Conservation (phyloP, 1,140 invertebrate genomes). For the Reticulitermes speratus region DNA sequence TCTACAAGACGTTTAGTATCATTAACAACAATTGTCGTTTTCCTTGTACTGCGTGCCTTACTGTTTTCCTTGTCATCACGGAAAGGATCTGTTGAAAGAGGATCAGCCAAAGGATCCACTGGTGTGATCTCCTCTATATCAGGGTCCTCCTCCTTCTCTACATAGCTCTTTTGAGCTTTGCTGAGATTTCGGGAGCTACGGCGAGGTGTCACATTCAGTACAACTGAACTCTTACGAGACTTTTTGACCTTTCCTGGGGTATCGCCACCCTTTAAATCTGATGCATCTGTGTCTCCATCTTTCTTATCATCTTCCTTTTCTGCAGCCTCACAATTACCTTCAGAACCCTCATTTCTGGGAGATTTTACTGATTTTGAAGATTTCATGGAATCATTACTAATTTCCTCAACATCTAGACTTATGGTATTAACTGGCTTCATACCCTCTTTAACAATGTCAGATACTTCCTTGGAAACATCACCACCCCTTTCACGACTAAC, state of each 20-base stretch:
- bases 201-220: conserved; percentile 53
- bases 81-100: conserved; percentile 40
- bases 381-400: conserved; percentile 26
- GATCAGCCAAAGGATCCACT: conserved; percentile 63
- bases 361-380: neutral
- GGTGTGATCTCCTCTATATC: conserved; percentile 65
- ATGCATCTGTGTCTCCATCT: conserved; percentile 38
- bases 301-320: conserved; percentile 33
- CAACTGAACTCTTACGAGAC: conserved; percentile 41
- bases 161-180: conserved; percentile 57
- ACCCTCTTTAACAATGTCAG: neutral
- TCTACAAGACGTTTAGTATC: conserved; percentile 71
- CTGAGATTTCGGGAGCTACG: conserved; percentile 64
- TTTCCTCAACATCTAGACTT: conserved; percentile 24
- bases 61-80: conserved; percentile 49
- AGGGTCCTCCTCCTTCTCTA: conserved; percentile 60
- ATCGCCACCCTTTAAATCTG: conserved; percentile 29
- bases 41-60: conserved; percentile 49
- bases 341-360: neutral
- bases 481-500: neutral
- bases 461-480: neutral
- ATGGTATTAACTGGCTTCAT: neutral
- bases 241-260: conserved; percentile 44
- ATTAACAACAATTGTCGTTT: conserved; percentile 67
- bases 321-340: conserved; percentile 27